phyloP scores from a whole-genome alignment of 2,888 invertebrate genomes.

The Drosophila nigritarsus region DNA sequence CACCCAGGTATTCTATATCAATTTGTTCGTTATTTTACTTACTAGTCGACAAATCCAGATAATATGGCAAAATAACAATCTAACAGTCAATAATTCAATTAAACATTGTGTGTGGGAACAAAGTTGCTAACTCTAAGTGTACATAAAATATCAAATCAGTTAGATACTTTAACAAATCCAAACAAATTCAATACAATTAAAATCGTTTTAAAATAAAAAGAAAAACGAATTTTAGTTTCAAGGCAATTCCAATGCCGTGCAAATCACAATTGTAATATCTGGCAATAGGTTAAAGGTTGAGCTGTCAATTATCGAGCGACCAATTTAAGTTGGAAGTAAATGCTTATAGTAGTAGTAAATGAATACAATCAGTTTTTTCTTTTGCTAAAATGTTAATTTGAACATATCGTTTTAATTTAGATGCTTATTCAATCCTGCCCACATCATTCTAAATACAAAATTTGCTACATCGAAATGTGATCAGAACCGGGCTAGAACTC shows the following conservation, averaged over 20 bases:
- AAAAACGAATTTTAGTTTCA: background rate
- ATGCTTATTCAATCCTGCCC: slow-evolving; percentile 42
- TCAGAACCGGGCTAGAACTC: slow-evolving; percentile 67
- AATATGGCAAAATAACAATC: background rate
- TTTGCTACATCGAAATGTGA: slow-evolving; percentile 63
- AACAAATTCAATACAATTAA: background rate
- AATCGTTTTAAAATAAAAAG: background rate
- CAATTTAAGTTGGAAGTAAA: slow-evolving; percentile 11
- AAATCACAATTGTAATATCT: background rate
- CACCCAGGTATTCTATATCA: slow-evolving; percentile 23
- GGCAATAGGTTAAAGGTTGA: background rate
- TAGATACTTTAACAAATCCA: background rate
- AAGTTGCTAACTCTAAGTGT: slow-evolving; percentile 6
- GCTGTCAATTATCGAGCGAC: background rate
- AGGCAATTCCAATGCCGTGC: background rate
- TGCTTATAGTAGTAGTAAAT: slow-evolving; percentile 20
- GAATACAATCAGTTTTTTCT: slow-evolving; percentile 20
- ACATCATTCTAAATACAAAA: slow-evolving; percentile 51
- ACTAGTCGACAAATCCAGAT: slow-evolving; percentile 1
- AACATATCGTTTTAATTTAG: slow-evolving; percentile 33
- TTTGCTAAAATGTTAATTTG: slow-evolving; percentile 61
- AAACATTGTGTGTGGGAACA: slow-evolving; percentile 13
- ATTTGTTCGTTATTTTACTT: background rate
- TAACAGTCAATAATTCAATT: slow-evolving; percentile 6
- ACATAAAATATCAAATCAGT: slow-evolving; percentile 1